Conservation (phyloP, 2,888 invertebrate species). For the Lomographa bimaculata region DNA sequence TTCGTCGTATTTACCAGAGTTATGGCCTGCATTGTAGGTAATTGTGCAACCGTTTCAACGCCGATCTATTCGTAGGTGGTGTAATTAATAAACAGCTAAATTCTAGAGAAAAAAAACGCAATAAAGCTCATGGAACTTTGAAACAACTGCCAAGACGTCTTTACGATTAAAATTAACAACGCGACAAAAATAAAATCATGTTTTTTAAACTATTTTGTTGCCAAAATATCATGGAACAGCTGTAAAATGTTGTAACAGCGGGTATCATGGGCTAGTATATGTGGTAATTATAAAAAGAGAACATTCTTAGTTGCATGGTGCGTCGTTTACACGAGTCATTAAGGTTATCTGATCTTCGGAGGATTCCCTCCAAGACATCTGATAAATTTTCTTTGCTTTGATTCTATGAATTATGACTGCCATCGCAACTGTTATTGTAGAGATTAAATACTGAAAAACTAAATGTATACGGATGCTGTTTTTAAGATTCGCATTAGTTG, state of each 20-base stretch:
- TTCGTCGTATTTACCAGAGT: constrained; percentile 8
- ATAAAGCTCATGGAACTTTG: constrained; percentile 73
- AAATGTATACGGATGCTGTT: constrained; percentile 24
- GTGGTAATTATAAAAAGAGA: constrained; percentile 30
- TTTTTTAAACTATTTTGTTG: constrained; percentile 70
- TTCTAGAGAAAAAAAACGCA: constrained; percentile 58
- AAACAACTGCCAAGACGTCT: constrained; percentile 77
- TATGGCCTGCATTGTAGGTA: constrained; percentile 7
- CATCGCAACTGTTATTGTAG: constrained; percentile 22
- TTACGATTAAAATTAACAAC: constrained; percentile 76
- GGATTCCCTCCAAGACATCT: too few relatives aligned
- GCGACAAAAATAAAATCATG: constrained; percentile 66
- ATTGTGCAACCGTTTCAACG: constrained; percentile 13
- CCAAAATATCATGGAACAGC: constrained; percentile 74
- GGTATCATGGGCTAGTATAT: constrained; percentile 37
- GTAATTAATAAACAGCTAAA: constrained; percentile 71
- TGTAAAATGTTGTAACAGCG: constrained; percentile 50
- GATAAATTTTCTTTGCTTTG: constrained; percentile 17
- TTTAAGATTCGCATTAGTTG: constrained; percentile 39
- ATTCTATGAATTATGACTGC: constrained; percentile 38
- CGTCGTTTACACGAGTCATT: constrained; percentile 5
- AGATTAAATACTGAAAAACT: constrained; percentile 35
- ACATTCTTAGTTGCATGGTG: constrained; percentile 2
- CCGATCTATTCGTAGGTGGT: constrained; percentile 39
- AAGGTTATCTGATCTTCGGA: constrained; percentile 20